Percentiles rank a stretch among this genome's conserved stretches.
Conservation (phyloP, 2,797 vertebrate genomes). For the Micropoecilia bifurca region DNA sequence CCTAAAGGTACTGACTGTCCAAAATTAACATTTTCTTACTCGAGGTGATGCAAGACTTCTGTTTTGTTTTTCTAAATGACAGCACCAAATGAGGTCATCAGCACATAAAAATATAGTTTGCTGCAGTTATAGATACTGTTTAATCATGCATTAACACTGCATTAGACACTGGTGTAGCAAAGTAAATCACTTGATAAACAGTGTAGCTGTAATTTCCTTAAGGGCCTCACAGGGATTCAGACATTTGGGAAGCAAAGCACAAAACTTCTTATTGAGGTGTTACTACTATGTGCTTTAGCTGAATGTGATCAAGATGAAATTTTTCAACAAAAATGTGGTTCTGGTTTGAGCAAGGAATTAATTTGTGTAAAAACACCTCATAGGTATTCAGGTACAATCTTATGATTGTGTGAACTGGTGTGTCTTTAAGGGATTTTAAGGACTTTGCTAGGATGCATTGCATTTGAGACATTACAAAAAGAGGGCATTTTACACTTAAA, state of each 20-base stretch:
- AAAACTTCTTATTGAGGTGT: not conserved
- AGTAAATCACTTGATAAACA: not conserved
- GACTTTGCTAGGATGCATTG: not conserved
- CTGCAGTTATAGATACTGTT: not conserved
- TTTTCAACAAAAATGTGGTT: not conserved
- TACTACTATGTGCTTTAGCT: not conserved
- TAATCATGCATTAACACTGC: not conserved
- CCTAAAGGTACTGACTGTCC: conserved; percentile 87
- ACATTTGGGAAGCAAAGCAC: not conserved
- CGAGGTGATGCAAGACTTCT: not conserved
- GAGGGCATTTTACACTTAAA: not conserved
- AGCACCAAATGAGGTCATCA: not conserved
- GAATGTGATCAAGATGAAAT: not conserved
- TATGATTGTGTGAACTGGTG: not conserved
- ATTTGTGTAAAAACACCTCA: conserved; percentile 1
- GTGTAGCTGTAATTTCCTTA: not conserved
- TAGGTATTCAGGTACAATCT: not conserved
- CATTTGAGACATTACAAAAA: not conserved
- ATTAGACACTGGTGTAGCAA: not conserved
- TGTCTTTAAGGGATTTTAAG: not conserved
- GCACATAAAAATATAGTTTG: not conserved
- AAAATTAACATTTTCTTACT: not conserved
- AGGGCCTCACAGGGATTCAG: not conserved
- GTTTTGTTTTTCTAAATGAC: too few relatives aligned
- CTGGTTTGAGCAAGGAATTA: not conserved